A percentile compares a stretch with the other conserved stretches of the same genome.
These are phyloP conservation scores for Oryzias javanicus DNA, from an alignment of 2,113 vertebrate genomes.

Conservation along the genomic window DNA sequence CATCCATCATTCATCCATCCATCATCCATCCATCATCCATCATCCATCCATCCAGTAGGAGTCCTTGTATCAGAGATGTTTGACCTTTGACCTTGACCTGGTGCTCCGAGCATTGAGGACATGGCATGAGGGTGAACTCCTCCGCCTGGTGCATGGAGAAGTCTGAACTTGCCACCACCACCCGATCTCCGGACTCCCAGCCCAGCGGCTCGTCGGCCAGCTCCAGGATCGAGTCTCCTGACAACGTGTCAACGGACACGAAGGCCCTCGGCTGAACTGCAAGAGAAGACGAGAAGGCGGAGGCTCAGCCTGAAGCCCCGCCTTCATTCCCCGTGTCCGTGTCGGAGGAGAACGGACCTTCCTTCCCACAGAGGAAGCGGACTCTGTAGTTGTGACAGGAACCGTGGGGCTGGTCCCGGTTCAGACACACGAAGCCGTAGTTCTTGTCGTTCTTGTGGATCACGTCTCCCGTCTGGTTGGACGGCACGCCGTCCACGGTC, in stretches of 20 bases:
- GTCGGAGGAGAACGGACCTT: constrained; percentile 75
- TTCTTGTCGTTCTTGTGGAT: constrained; percentile 87
- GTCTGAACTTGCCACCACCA: constrained; percentile 93
- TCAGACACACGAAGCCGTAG: constrained; percentile 89
- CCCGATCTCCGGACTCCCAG: constrained; percentile 83
- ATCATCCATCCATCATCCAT: too few species aligned
- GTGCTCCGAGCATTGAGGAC: constrained; percentile 77
- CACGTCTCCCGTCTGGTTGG: constrained; percentile 81
- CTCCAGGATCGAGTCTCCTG: constrained; percentile 79
- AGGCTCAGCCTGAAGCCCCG: too few species aligned
- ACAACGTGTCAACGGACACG: constrained; percentile 76
- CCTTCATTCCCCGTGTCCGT: too few species aligned
- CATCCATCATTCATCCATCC: too few species aligned
- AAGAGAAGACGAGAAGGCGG: background rate
- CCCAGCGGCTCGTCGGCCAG: constrained; percentile 85
- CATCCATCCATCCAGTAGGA: too few species aligned
- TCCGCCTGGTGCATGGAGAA: constrained; percentile 97
- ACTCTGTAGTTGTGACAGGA: constrained; percentile 88
- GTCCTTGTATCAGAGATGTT: background rate
- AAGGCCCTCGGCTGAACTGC: constrained; percentile 88
- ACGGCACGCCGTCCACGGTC: constrained; percentile 78
- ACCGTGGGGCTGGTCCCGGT: constrained; percentile 78
- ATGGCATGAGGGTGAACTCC: constrained; percentile 89
- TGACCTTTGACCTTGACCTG: constrained; percentile 91
- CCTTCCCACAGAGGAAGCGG: constrained; percentile 91